These are phyloP conservation scores for Pollenia angustigena DNA, from an alignment of 2,888 invertebrate species.

Conservation along the genomic window DNA sequence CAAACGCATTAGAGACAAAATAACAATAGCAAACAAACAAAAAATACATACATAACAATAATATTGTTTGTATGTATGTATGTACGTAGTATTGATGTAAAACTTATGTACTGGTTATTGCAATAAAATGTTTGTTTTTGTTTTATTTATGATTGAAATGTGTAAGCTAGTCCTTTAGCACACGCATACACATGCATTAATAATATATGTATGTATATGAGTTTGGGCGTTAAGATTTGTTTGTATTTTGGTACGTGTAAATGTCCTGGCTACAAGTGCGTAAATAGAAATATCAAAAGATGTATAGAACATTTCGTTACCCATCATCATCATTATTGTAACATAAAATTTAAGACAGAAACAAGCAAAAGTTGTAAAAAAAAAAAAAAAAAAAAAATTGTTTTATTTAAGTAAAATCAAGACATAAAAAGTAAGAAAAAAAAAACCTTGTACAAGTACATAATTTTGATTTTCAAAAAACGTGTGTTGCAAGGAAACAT, in stretches of 20 bases:
- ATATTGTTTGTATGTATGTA: neutral
- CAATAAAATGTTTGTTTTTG: slow-evolving; percentile 40
- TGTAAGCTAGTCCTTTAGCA: neutral
- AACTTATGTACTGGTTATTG: slow-evolving; percentile 74
- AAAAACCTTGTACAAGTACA: too few species aligned
- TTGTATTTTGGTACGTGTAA: slow-evolving; percentile 37
- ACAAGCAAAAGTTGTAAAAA: slow-evolving; percentile 21
- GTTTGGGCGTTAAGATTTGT: slow-evolving; percentile 4
- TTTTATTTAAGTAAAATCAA: neutral
- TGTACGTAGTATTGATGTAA: slow-evolving; percentile 67
- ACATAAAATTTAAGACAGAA: slow-evolving; percentile 24
- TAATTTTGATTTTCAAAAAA: neutral
- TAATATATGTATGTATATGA: neutral
- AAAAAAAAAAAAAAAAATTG: neutral
- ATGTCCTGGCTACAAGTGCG: neutral
- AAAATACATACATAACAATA: slow-evolving; percentile 35
- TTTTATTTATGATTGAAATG: slow-evolving; percentile 28
- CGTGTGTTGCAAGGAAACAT: neutral
- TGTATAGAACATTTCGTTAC: slow-evolving; percentile 1
- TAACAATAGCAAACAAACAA: slow-evolving; percentile 43
- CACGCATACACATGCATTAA: slow-evolving; percentile 12
- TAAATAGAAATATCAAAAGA: neutral
- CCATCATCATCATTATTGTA: slow-evolving; percentile 18
- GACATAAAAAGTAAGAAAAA: neutral
- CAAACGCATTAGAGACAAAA: slow-evolving; percentile 74